Evolutionary conservation across 2,113 vertebrate species (phyloP), one percentile per base, ranked within the genome.

Genomic region (Etia nguti): DNA sequence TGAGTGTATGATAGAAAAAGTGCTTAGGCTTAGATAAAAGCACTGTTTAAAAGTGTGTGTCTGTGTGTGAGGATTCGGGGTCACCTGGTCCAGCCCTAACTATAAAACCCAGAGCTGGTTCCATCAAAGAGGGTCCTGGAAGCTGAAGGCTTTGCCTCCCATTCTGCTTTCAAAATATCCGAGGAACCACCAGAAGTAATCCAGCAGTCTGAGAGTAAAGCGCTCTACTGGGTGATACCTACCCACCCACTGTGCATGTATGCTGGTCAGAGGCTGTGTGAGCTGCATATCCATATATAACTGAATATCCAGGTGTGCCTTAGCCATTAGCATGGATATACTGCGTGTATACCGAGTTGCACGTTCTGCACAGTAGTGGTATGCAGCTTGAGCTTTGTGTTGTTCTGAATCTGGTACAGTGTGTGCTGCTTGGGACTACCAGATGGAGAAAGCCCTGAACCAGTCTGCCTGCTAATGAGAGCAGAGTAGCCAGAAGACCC

Each of bases 391-490:
- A 86, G 83, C 46, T 2, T 36, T 62, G 62, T 50, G 75, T 41
- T 82, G 20, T 56, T 65, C 38, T 48, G 70, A 79, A 59, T 22
- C 26, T 4, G 4, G 65, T 46, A 82, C 52, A 81, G 41, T 60
- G 73, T 81, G 55, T 85, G 83, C 79, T 60, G 90, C 90, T 91
- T 38, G 60, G 57, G 93, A 85, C 70, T 79, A 82, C 85, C 94
- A 96, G 94, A 95, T 93, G 90, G 91, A 94, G 79, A 82, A 86
- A 84, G 86, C 86, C 54, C 81, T 84, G 34, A 8, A 85, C 85
- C 82, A 46, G 82, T 59, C 91, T 83, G 88, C 87, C 83, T 85
- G 88, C 85, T 94, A 92, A 95, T 95, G 92, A 93, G 84, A n/a
- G 11, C 79, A 77, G 43, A 82, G 83, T 43, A 86, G 89, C 91